A percentile compares a stretch with the other conserved stretches of the same genome.
These are phyloP conservation scores for Sardina pilchardus DNA, from an alignment of 2,113 vertebrate genomes.

Conservation along the genomic window DNA sequence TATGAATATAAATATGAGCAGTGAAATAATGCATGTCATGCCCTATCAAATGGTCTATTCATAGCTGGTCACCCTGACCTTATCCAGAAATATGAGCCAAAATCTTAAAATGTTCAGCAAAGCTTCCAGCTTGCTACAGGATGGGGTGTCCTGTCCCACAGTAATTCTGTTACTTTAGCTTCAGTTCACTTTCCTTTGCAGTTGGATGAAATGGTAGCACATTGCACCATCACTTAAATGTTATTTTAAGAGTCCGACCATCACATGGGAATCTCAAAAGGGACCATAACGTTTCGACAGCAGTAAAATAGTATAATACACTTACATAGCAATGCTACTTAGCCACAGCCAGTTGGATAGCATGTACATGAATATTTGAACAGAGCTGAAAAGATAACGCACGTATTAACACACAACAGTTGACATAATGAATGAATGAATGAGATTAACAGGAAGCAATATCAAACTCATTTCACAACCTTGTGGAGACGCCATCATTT, in stretches of 20 bases:
- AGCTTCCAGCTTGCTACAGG: neutral
- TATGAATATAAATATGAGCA: neutral
- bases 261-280: neutral
- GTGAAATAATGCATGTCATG: neutral
- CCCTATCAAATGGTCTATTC: neutral
- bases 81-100: constrained; percentile 4
- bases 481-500: neutral
- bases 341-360: neutral
- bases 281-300: neutral
- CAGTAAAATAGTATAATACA: neutral
- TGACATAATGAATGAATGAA: neutral
- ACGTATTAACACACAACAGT: neutral
- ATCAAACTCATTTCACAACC: neutral
- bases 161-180: neutral
- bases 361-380: neutral
- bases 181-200: neutral
- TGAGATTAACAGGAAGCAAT: neutral
- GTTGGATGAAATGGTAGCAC: neutral
- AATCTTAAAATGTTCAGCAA: neutral
- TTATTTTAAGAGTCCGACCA: neutral
- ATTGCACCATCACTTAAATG: neutral
- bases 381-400: no score
- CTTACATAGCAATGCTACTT: neutral
- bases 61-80: neutral
- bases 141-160: neutral